Evolutionary conservation across 2,888 invertebrate genomes (phyloP).

Genomic region (Zelleria hepariella): DNA sequence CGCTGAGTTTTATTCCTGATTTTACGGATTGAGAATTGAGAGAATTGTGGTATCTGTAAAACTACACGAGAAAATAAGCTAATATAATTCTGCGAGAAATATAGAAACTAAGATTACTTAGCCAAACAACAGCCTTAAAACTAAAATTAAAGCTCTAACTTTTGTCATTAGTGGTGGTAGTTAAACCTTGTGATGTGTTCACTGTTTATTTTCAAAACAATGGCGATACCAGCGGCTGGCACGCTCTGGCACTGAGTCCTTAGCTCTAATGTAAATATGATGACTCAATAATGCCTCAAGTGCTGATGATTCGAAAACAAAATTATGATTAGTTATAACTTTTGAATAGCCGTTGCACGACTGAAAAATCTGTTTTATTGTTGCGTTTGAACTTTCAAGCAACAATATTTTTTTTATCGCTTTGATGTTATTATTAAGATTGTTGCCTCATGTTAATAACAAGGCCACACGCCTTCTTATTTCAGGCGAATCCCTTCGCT

Average conservation of each 20-base stretch:
- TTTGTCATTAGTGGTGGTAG: neutral
- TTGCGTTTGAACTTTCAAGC: too few relatives aligned
- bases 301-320: neutral
- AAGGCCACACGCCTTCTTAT: constrained; percentile 8
- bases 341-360: too few relatives aligned
- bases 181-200: neutral
- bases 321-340: neutral
- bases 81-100: neutral
- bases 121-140: neutral
- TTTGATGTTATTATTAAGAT: neutral
- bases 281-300: neutral
- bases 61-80: neutral
- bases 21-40: neutral
- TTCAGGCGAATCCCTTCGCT: constrained; percentile 10
- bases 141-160: neutral
- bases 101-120: neutral
- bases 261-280: neutral
- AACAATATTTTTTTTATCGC: neutral
- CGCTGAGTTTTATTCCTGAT: neutral
- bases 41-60: neutral
- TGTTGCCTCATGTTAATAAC: too few relatives aligned
- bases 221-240: neutral
- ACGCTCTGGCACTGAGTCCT: neutral
- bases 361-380: too few relatives aligned
- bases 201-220: neutral